These are phyloP conservation scores for western clawed frog (Xenopus tropicalis) DNA, from an alignment of 2,113 vertebrate genomes.

Conservation along the genomic window DNA sequence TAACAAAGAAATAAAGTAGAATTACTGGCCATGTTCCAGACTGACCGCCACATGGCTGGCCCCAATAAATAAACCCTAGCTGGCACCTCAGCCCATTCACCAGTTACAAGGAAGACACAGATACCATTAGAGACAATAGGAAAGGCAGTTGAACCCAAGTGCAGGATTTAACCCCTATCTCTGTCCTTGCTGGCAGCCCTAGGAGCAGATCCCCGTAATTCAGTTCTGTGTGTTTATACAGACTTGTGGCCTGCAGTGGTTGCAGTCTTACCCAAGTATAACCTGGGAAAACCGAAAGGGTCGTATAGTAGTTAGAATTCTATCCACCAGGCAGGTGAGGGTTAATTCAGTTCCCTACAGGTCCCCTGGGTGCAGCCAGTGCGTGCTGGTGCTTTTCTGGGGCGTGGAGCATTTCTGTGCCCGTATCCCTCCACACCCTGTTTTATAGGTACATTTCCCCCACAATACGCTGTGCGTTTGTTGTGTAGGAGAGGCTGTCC, in stretches of 20 bases:
- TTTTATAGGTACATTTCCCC: constrained; percentile 39
- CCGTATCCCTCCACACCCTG: constrained; percentile 28
- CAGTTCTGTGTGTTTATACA: too few species aligned
- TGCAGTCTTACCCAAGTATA: too few species aligned
- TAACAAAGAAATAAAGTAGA: not conserved
- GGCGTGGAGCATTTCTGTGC: constrained; percentile 32
- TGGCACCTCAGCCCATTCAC: not conserved
- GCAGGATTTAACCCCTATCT: too few species aligned
- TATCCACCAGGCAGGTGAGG: not conserved
- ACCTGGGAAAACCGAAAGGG: too few species aligned
- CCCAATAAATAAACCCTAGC: constrained; percentile 39
- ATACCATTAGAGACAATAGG: too few species aligned
- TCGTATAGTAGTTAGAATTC: too few species aligned
- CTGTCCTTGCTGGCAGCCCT: too few species aligned
- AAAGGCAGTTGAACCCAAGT: too few species aligned
- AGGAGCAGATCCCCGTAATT: too few species aligned
- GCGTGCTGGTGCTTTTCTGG: constrained; percentile 9
- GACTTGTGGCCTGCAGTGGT: too few species aligned
- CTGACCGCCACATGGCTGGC: too few species aligned
- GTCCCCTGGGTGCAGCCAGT: constrained; percentile 31
- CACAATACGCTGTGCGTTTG: constrained; percentile 10
- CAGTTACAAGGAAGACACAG: too few species aligned
- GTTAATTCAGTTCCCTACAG: constrained; percentile 32
- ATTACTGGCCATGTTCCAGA: constrained; percentile 26
- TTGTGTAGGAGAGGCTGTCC: constrained; percentile 10